Base-by-base conservation (phyloP, 2,113 vertebrate genomes). In the Labrus mixtus region DNA sequence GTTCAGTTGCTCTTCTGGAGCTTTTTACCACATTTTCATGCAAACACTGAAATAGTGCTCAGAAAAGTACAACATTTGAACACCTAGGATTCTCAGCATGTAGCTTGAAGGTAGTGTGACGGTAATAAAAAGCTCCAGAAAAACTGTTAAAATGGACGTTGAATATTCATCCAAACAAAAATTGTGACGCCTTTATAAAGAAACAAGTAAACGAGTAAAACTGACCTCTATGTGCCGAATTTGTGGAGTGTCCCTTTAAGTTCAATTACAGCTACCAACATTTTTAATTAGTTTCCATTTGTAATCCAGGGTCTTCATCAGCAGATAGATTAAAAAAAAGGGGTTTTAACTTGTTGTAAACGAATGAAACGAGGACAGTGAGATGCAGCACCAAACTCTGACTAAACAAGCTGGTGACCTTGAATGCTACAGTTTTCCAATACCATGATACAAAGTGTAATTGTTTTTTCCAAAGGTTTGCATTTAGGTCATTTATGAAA, bases 341-440 rank as follows among this genome's bases (percentile, higher is more conserved):
- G 36, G 39, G 8, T 39, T 39, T 39, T 39, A 39, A 39, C 3
- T 11, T 39, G 39, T 41, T 41, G 39, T 41, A 41, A 9, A 41
- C 39, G 9, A 41, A 6, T 41, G 39, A 41, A 19, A 19, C 3
- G n/a, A 74, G 36, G n/a, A n/a, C n/a, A n/a, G 9, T 6, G 25
- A 75, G 46, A 43, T 10, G n/a, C n/a, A n/a, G n/a, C n/a, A n/a
- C n/a, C n/a, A n/a, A n/a, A 45, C 46, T 72, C 70, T 55, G 50
- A 45, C 8, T 10, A 41, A 41, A 41, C 39, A 33, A n/a, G 20
- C 1, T 9, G 1, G 29, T 3, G 6, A 60, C 55, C 0, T 20
- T 39, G 58, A 15, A 71, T 65, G 45, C 15, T 8, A 36, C 36
- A 6, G 6, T 59, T 56, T 76, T 68, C 43, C 43, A 61, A 71